Evolutionary conservation across 2,797 vertebrate genomes (phyloP).

Genomic region (Diplodus sargus): DNA sequence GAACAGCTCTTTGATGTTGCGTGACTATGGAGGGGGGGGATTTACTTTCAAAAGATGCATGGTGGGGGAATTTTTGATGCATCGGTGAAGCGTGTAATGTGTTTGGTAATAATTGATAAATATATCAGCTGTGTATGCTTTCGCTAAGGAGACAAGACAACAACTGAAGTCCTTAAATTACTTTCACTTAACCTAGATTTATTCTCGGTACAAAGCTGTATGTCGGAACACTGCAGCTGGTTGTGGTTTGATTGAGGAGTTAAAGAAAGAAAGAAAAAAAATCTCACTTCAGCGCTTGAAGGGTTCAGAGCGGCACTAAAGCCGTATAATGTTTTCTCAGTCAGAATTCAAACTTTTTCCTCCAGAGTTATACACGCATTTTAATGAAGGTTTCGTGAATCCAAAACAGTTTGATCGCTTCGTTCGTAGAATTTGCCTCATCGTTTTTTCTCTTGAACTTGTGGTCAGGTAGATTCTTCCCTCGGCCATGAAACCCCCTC

Average conservation of each 20-base stretch:
- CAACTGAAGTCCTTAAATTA: not conserved
- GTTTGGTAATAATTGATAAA: not conserved
- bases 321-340: not conserved
- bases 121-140: not conserved
- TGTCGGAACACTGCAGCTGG: not conserved
- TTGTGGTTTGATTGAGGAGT: slow-evolving; percentile 15
- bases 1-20: slow-evolving; percentile 55
- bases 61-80: slow-evolving; percentile 26
- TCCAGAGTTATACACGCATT: not conserved
- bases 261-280: slow-evolving; percentile 22
- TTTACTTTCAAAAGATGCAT: slow-evolving; percentile 25
- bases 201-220: too few relatives aligned
- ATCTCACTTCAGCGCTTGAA: not conserved
- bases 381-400: not conserved
- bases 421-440: not conserved
- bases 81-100: slow-evolving; percentile 9
- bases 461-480: slow-evolving; percentile 14
- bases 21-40: slow-evolving; percentile 15
- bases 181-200: not conserved
- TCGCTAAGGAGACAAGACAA: not conserved
- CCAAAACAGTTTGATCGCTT: not conserved
- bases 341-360: not conserved
- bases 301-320: not conserved
- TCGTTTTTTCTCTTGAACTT: slow-evolving; percentile 45
- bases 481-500: slow-evolving; percentile 26